Evolutionary conservation across 1,140 invertebrate genomes (phyloP).

Genomic region (Riptortus pedestris): DNA sequence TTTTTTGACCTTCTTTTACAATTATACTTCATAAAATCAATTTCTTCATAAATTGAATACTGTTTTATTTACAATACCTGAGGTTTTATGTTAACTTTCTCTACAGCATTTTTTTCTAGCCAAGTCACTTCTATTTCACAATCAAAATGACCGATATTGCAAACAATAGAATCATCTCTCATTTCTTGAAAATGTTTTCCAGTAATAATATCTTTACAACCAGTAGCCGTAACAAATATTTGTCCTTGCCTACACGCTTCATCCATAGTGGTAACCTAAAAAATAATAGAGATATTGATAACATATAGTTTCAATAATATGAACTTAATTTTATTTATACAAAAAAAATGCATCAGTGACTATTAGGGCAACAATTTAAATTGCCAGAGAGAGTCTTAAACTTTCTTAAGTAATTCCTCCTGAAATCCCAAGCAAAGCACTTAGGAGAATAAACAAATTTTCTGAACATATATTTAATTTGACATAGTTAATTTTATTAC

Average conservation of each 20-base stretch:
- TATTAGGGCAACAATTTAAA: not conserved
- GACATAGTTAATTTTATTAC: too few relatives aligned
- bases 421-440: too few relatives aligned
- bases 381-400: not conserved
- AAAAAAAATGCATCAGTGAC: not conserved
- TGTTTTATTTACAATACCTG: conserved; percentile 62
- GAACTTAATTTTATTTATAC: not conserved
- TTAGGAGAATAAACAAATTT: too few relatives aligned
- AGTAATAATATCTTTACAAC: conserved; percentile 88
- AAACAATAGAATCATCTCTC: conserved; percentile 94
- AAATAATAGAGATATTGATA: conserved; percentile 35
- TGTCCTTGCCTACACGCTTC: conserved; percentile 83
- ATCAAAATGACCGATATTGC: conserved; percentile 99
- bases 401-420: too few relatives aligned
- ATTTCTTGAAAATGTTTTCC: conserved; percentile 82
- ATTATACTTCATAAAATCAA: too few relatives aligned
- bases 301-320: not conserved
- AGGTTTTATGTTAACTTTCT: conserved; percentile 93
- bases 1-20: too few relatives aligned
- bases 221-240: conserved; percentile 97
- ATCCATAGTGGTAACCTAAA: conserved; percentile 91
- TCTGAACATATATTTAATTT: too few relatives aligned
- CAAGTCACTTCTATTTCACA: conserved; percentile 96
- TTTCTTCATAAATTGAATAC: too few relatives aligned
- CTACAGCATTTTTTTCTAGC: conserved; percentile 84